Evolutionary conservation across 2,113 vertebrate genomes (phyloP).

Genomic region (Triplophysa dalaica): DNA sequence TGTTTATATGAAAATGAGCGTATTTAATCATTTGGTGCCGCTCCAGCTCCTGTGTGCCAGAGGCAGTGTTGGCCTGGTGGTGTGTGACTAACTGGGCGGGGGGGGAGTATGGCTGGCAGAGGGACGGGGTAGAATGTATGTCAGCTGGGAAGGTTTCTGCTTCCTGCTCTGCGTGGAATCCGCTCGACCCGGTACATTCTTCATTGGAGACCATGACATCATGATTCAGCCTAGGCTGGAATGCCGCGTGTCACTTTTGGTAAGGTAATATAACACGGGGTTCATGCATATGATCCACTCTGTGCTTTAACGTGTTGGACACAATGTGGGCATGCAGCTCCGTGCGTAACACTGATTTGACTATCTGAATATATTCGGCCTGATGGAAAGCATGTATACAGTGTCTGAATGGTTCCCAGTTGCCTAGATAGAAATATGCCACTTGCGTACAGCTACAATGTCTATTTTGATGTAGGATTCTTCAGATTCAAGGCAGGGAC

Average conservation of each 20-base stretch:
- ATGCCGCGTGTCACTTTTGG: not conserved
- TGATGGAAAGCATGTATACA: too few relatives aligned
- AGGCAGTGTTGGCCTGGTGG: conserved; percentile 34
- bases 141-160: conserved; percentile 30
- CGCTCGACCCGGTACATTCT: not conserved
- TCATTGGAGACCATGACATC: conserved; percentile 16
- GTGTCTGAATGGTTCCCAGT: too few relatives aligned
- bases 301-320: too few relatives aligned
- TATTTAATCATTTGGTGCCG: conserved; percentile 44
- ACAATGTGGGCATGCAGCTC: too few relatives aligned
- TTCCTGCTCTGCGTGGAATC: conserved; percentile 38
- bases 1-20: conserved; percentile 41
- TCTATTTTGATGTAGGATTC: too few relatives aligned
- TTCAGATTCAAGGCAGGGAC: too few relatives aligned
- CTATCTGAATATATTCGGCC: too few relatives aligned
- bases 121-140: conserved; percentile 20
- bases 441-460: too few relatives aligned
- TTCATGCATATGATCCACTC: too few relatives aligned
- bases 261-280: not conserved
- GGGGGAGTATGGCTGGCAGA: not conserved
- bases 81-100: conserved; percentile 42
- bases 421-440: too few relatives aligned
- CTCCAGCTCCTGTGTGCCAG: conserved; percentile 42
- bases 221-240: conserved; percentile 4
- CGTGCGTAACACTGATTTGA: too few relatives aligned